Evolutionary conservation across 2,797 vertebrate species (phyloP).

Genomic region (Nothura maculosa): DNA sequence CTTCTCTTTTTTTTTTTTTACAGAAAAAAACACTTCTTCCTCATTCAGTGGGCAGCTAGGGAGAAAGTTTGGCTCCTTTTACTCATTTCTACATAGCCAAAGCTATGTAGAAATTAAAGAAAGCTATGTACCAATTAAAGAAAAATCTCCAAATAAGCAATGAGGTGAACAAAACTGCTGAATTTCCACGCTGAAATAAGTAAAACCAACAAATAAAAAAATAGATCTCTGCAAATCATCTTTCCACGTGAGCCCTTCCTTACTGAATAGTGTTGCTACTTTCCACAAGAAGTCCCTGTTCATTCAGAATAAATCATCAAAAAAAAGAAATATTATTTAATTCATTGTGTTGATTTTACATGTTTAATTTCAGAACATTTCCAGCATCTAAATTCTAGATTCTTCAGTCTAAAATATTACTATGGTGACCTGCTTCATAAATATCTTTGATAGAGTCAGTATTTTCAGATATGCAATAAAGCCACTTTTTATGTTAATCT

Average conservation of each 20-base stretch:
- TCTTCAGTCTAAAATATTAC: not conserved
- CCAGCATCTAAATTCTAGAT: not conserved
- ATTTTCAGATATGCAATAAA: not conserved
- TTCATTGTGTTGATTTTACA: not conserved
- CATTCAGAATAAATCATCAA: not conserved
- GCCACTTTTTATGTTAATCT: not conserved
- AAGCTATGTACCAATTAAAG: not conserved
- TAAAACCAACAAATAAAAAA: not conserved
- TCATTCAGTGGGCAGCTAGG: not conserved
- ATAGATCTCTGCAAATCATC: rapidly evolving
- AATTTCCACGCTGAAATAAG: not conserved
- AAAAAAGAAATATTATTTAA: not conserved
- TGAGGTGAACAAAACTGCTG: not conserved
- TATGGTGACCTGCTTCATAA: not conserved
- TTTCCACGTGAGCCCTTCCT: not conserved
- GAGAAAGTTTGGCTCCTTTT: not conserved
- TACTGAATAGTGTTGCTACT: not conserved
- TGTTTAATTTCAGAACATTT: not conserved
- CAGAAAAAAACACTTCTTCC: not conserved
- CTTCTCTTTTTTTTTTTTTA: not conserved
- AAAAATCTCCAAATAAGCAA: not conserved
- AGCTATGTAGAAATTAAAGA: too few relatives aligned
- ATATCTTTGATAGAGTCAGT: not conserved
- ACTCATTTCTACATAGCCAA: not conserved
- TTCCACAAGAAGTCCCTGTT: not conserved